phyloP scores from a whole-genome alignment of 2,113 vertebrate genomes.

The Mesembrinibis cayennensis region DNA sequence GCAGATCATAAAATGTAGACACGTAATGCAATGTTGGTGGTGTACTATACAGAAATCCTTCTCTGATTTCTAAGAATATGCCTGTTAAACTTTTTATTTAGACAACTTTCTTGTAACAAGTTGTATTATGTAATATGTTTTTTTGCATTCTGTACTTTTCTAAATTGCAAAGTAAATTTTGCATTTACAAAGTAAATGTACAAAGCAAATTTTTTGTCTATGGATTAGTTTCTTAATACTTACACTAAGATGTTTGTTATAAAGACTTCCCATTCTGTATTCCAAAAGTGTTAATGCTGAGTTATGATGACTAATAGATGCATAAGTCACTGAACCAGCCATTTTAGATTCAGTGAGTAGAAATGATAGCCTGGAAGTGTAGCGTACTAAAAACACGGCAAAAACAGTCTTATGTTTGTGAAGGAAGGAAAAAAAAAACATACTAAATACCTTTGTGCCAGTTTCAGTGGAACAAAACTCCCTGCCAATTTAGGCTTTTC shows the following conservation, averaged over 20 bases:
- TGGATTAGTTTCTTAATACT: neutral
- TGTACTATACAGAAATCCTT: neutral
- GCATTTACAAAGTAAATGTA: neutral
- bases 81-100: neutral
- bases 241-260: neutral
- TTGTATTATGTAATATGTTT: neutral
- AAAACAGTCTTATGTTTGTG: neutral
- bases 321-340: neutral
- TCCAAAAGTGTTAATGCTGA: neutral
- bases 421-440: neutral
- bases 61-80: neutral
- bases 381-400: neutral
- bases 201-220: neutral
- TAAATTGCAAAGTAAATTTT: neutral
- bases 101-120: neutral
- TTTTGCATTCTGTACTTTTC: neutral
- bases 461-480: neutral
- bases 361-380: neutral
- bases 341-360: neutral
- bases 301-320: neutral
- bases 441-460: neutral
- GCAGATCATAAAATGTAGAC: neutral
- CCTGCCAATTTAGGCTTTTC: neutral
- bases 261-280: neutral
- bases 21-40: neutral